These are phyloP conservation scores for Hipparchia semele DNA, from an alignment of 2,888 invertebrate species.

Conservation along the genomic window DNA sequence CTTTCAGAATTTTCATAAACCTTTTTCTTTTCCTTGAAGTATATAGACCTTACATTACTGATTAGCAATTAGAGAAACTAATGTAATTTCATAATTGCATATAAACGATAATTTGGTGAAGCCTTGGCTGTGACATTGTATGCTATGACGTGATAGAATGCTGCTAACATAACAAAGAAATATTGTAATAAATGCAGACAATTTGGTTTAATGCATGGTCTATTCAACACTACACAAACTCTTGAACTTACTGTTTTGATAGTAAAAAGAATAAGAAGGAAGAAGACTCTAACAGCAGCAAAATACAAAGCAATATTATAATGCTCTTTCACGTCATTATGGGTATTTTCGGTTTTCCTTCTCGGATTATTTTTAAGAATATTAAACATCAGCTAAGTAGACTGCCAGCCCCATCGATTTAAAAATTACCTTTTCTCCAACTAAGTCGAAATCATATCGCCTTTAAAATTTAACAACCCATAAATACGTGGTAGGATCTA, in stretches of 20 bases:
- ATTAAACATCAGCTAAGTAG: no score
- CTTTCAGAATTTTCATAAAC: not conserved
- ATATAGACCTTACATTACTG: not conserved
- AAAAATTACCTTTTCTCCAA: no score
- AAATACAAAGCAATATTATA: not conserved
- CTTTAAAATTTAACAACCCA: no score
- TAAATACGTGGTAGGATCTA: no score
- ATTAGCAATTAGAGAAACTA: slow-evolving; percentile 13
- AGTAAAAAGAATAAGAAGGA: slow-evolving; percentile 7
- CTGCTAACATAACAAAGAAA: slow-evolving; percentile 27
- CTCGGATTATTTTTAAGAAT: not conserved
- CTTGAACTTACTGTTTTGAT: not conserved
- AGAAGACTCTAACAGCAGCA: not conserved
- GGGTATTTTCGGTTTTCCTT: not conserved
- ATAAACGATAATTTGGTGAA: slow-evolving; percentile 40
- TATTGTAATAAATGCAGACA: not conserved
- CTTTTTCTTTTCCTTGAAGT: not conserved
- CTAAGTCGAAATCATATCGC: not conserved
- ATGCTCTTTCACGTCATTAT: not conserved
- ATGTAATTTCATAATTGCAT: slow-evolving; percentile 38
- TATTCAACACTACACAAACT: not conserved
- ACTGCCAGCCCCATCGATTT: no score
- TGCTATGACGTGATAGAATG: slow-evolving; percentile 32
- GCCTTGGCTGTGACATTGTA: slow-evolving; percentile 46
- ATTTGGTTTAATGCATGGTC: not conserved